Evolutionary conservation across 2,113 vertebrate species (phyloP).

Genomic region (Microcebus ravelobensis): DNA sequence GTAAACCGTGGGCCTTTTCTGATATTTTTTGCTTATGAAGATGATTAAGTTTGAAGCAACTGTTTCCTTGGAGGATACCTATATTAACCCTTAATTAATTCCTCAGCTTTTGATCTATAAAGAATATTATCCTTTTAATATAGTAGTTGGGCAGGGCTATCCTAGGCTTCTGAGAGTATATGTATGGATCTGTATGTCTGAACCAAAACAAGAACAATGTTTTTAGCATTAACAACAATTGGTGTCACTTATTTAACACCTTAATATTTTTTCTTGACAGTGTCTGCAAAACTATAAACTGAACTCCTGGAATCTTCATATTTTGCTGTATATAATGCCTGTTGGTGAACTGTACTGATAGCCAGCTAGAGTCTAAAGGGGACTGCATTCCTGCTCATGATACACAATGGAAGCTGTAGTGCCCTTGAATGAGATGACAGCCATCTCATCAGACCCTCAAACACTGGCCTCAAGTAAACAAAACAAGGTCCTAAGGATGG

Average conservation of each 20-base stretch:
- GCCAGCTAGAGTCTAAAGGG: not conserved
- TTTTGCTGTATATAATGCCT: not conserved
- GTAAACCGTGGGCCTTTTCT: not conserved
- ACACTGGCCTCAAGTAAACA: not conserved
- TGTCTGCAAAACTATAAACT: constrained; percentile 46
- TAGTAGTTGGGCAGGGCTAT: not conserved
- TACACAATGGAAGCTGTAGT: not conserved
- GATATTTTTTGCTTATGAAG: not conserved
- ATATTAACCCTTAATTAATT: not conserved
- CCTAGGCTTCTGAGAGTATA: not conserved
- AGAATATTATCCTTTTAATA: not conserved
- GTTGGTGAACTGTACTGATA: not conserved
- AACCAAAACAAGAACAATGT: not conserved
- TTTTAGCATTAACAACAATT: constrained; percentile 35
- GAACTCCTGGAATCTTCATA: constrained; percentile 6
- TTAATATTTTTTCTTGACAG: constrained; percentile 59
- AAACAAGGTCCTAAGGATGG: not conserved
- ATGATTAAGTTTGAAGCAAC: not conserved
- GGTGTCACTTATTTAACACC: not conserved
- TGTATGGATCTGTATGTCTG: not conserved
- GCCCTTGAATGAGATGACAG: not conserved
- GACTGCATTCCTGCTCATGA: not conserved
- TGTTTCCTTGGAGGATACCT: not conserved
- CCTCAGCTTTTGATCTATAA: not conserved
- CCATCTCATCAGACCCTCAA: not conserved